Conservation (phyloP, 2,113 vertebrate genomes). For the Ascaphus truei region DNA sequence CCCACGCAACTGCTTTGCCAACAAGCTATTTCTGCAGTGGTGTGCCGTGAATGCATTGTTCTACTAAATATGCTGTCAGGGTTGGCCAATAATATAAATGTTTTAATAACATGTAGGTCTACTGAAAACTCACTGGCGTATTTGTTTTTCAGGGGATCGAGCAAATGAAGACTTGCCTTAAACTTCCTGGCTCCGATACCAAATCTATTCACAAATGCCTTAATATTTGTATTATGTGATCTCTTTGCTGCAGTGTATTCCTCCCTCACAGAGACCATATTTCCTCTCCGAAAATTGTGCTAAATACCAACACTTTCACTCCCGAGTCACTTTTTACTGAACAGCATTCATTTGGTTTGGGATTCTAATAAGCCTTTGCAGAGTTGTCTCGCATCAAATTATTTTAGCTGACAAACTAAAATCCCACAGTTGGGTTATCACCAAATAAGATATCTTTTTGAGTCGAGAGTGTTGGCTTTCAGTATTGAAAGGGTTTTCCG, state of each 20-base stretch:
- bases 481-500: background rate
- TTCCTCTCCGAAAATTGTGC: constrained; percentile 34
- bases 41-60: too few species aligned
- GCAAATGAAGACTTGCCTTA: constrained; percentile 40
- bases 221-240: constrained; percentile 39
- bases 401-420: background rate
- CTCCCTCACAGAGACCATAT: constrained; percentile 22
- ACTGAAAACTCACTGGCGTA: too few species aligned
- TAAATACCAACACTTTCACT: constrained; percentile 1
- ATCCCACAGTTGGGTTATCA: too few species aligned
- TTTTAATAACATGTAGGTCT: too few species aligned
- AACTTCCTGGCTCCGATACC: constrained; percentile 20
- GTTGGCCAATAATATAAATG: too few species aligned
- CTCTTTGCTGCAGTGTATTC: constrained; percentile 38
- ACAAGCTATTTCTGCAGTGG: too few species aligned
- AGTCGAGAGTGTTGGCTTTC: too few species aligned
- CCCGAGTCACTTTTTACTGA: background rate
- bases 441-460: too few species aligned
- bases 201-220: constrained; percentile 53
- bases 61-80: too few species aligned
- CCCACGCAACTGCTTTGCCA: too few species aligned
- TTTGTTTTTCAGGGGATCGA: constrained; percentile 3
- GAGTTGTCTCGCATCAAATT: background rate
- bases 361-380: too few species aligned
- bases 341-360: background rate